These are phyloP conservation scores for Crotalus helleri DNA, from an alignment of 2,113 vertebrate genomes.

Conservation along the genomic window DNA sequence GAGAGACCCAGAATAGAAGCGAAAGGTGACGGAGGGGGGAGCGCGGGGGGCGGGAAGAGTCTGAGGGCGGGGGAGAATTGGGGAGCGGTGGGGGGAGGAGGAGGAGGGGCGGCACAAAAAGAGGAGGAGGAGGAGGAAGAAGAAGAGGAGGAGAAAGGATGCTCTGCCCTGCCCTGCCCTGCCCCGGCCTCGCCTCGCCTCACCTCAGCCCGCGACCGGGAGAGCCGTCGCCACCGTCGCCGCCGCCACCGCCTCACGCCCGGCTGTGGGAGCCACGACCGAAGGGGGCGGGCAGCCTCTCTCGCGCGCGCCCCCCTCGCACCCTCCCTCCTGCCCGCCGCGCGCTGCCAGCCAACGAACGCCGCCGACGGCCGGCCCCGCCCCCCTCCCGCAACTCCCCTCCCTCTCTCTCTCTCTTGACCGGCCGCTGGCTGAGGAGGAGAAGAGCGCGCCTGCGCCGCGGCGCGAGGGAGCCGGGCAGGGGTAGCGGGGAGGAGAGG, in stretches of 20 bases:
- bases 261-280: constrained; percentile 29
- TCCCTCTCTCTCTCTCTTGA: neutral
- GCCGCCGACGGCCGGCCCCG: neutral
- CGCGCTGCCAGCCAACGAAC: neutral
- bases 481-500: neutral
- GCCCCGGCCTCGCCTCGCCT: constrained; percentile 62
- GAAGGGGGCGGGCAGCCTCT: constrained; percentile 6
- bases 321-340: neutral
- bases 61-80: constrained; percentile 54
- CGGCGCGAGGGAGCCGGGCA: neutral
- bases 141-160: neutral
- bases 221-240: constrained; percentile 20
- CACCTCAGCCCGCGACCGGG: constrained; percentile 53
- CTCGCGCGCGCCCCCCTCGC: neutral
- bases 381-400: neutral
- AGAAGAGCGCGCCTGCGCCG: constrained; percentile 51
- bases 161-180: constrained; percentile 54
- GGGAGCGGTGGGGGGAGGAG: neutral
- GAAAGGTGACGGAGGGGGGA: constrained; percentile 49
- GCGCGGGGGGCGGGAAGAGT: constrained; percentile 45
- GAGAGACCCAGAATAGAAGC: neutral
- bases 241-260: constrained; percentile 44
- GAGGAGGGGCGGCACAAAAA: constrained; percentile 41
- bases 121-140: no score
- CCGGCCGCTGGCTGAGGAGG: neutral